Evolutionary conservation across 2,888 invertebrate species (phyloP), one percentile per base, ranked within the genome.

Genomic region (Miltochrista miniata): DNA sequence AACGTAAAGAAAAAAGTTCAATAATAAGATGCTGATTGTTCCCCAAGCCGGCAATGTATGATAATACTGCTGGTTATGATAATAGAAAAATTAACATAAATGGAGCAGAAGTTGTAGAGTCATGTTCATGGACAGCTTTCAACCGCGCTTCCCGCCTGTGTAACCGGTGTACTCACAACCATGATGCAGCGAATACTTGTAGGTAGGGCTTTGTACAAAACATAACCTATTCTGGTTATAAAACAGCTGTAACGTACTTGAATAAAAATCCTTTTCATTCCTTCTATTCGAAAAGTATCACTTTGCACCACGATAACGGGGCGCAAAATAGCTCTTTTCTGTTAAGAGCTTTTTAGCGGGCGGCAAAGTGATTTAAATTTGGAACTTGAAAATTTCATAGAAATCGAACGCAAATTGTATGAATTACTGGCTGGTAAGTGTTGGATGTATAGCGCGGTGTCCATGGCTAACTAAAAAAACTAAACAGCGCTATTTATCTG

Each of bases 1-100:
- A 83, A 86, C 85, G 89, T 89, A 90, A 90, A 87, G 89, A 82
- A 90, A 90, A 89, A 90, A 87, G 85, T 81, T 81, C 72, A 81
- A 86, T 90, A 85, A 83, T 85, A 83, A 83, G 79, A 77, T 78
- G 72, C 76, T 76, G 71, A 79, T 81, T 83, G 85, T 82, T 76
- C 78, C 75, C 76, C 82, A 74, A 75, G 81, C 72, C 72, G 69
- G 74, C 80, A 87, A 90, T 90, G 89, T 85, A 87, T 31, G 31
- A 10, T 10, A 89, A 89, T 89, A 24, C 18, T 24, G 18, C 18
- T 24, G 78, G 79, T 79, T 89, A 89, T 90, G 87, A 83, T 89
- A 90, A 89, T 89, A 72, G 80, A 68, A 74, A 81, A 77, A 83
- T 82, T 80, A 83, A 85, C 83, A 81, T 85, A 87, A 90, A 87